Conservation (phyloP, 2,888 invertebrate genomes). For the Luperina testacea region DNA sequence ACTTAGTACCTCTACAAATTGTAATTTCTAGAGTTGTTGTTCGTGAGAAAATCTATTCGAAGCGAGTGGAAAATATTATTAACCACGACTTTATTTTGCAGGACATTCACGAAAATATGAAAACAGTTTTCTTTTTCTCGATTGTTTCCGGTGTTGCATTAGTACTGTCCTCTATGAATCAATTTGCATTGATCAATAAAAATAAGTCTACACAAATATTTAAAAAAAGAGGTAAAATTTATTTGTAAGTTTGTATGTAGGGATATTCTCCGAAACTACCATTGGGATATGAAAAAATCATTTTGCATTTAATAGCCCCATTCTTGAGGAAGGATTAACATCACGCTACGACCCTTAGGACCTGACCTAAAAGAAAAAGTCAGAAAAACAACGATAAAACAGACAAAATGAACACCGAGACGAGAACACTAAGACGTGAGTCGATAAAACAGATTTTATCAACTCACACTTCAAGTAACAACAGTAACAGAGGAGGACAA, state of each 20-base stretch:
- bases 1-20: slow-evolving; percentile 16
- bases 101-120: not conserved
- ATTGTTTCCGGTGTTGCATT: not conserved
- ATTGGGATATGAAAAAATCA: not conserved
- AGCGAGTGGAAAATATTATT: slow-evolving; percentile 1
- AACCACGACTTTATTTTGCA: not conserved
- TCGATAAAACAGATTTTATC: too few species aligned
- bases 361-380: not conserved
- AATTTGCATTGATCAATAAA: not conserved
- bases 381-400: too few species aligned
- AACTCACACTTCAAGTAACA: too few species aligned
- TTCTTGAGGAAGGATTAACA: not conserved
- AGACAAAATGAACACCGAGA: too few species aligned
- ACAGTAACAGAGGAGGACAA: too few species aligned
- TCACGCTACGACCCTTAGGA: not conserved
- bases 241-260: too few species aligned
- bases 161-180: too few species aligned
- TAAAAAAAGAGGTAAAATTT: too few species aligned
- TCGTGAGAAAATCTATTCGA: slow-evolving; percentile 27
- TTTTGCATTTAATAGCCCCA: not conserved
- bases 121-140: not conserved
- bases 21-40: slow-evolving; percentile 6
- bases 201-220: not conserved
- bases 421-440: too few species aligned
- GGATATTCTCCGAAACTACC: not conserved